A percentile compares a stretch with the other conserved stretches of the same genome.
Conservation (phyloP, 1,140 invertebrate genomes). For the Aphidius gifuensis region DNA sequence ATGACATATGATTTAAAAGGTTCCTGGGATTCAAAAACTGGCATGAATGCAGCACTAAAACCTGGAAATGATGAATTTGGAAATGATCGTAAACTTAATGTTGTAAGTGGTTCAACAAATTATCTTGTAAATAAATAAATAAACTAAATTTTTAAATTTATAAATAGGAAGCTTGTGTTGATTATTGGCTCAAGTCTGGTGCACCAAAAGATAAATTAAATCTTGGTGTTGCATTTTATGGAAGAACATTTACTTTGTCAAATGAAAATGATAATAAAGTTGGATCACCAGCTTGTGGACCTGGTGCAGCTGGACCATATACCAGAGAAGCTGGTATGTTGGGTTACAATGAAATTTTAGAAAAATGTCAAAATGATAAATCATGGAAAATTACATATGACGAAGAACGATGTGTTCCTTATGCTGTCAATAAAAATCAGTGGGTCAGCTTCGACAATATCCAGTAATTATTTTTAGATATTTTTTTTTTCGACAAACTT, state of each 20-base stretch:
- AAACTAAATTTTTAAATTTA: not conserved
- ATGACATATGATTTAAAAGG: slow-evolving; percentile 76
- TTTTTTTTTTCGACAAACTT: too few species aligned
- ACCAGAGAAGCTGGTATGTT: slow-evolving; percentile 67
- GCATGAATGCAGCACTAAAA: slow-evolving; percentile 63
- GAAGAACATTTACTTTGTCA: slow-evolving; percentile 60
- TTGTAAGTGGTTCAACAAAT: too few species aligned
- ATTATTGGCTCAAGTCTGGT: slow-evolving; percentile 62
- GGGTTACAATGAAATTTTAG: slow-evolving; percentile 73
- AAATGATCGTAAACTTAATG: not conserved
- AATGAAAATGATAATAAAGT: slow-evolving; percentile 51
- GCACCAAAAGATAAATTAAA: slow-evolving; percentile 60
- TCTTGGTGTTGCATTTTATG: slow-evolving; percentile 66
- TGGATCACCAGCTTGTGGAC: slow-evolving; percentile 56
- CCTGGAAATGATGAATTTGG: slow-evolving; percentile 12
- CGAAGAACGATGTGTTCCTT: slow-evolving; percentile 60
- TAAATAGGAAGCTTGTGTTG: slow-evolving; percentile 52
- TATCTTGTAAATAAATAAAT: not conserved
- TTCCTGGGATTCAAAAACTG: slow-evolving; percentile 59
- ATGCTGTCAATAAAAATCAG: slow-evolving; percentile 61
- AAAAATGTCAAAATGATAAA: slow-evolving; percentile 24
- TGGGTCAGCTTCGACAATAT: slow-evolving; percentile 77
- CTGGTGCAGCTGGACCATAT: slow-evolving; percentile 66
- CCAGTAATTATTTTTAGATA: slow-evolving; percentile 30
- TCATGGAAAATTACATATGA: slow-evolving; percentile 58